A percentile compares a stretch with the other conserved stretches of the same genome.
phyloP scores from a whole-genome alignment of 2,797 vertebrate species.

The Antrozous pallidus region DNA sequence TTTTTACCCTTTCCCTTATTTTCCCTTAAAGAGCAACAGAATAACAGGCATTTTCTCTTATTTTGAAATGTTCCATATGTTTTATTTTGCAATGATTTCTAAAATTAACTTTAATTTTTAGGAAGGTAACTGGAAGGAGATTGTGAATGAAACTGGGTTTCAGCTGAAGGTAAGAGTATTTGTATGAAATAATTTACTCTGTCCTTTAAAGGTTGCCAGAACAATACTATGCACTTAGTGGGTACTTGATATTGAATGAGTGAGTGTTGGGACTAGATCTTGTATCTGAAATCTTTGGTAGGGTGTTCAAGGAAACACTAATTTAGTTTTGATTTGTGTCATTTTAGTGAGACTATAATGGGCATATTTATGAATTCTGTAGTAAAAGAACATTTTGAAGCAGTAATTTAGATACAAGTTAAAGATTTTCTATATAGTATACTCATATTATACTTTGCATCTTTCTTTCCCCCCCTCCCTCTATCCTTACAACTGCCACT shows the following conservation, averaged over 20 bases:
- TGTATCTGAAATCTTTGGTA: conserved; percentile 3
- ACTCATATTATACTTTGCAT: background rate
- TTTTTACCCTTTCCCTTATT: background rate
- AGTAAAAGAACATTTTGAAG: conserved; percentile 9
- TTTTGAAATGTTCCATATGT: background rate
- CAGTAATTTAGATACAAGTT: background rate
- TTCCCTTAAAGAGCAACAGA: conserved; percentile 24
- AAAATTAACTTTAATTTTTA: conserved; percentile 80
- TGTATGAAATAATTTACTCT: background rate
- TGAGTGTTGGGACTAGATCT: conserved; percentile 1
- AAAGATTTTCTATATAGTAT: background rate
- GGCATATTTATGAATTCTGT: conserved; percentile 16
- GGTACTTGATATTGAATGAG: background rate
- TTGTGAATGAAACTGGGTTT: conserved; percentile 93
- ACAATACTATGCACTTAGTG: background rate
- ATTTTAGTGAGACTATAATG: background rate
- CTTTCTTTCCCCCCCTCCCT: background rate
- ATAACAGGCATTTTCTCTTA: background rate
- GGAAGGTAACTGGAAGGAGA: conserved; percentile 96
- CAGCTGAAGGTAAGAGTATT: conserved; percentile 91
- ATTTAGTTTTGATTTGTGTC: conserved; percentile 35
- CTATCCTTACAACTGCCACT: background rate
- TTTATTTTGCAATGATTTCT: conserved; percentile 47
- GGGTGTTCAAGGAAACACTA: background rate
- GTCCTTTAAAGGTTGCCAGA: background rate